These are phyloP conservation scores for Pseudopipra pipra DNA, from an alignment of 2,113 vertebrate species.

Conservation along the genomic window DNA sequence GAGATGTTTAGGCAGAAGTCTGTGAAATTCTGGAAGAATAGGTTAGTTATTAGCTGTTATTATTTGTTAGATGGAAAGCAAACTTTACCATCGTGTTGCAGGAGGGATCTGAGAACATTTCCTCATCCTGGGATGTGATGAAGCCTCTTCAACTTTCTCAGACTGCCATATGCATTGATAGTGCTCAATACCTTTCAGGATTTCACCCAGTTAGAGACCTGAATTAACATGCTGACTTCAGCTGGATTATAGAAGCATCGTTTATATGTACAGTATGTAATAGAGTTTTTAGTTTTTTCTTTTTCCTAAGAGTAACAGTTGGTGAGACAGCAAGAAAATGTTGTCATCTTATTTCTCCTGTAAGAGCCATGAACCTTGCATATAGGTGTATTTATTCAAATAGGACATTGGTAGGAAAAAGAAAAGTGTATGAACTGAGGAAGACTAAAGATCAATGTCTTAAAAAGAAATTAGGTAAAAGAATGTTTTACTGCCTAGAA, in stretches of 20 bases:
- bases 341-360: background rate
- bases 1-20: conserved; percentile 44
- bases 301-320: background rate
- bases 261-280: background rate
- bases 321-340: background rate
- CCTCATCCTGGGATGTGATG: background rate
- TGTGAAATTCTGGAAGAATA: conserved; percentile 47
- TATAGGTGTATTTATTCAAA: background rate
- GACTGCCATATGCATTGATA: background rate
- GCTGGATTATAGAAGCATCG: background rate
- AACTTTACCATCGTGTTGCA: conserved; percentile 43
- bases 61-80: conserved; percentile 52
- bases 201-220: background rate
- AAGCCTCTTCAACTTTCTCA: background rate
- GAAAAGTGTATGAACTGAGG: background rate
- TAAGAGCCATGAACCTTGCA: background rate
- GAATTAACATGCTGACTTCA: background rate
- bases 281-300: accelerated
- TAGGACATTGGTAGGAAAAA: background rate
- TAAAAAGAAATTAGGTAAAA: background rate
- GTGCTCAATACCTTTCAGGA: background rate
- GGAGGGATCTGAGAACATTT: conserved; percentile 51
- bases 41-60: background rate
- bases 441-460: background rate
- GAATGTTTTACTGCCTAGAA: background rate